Conservation (phyloP, 1,140 invertebrate genomes). For the Formica exsecta region DNA sequence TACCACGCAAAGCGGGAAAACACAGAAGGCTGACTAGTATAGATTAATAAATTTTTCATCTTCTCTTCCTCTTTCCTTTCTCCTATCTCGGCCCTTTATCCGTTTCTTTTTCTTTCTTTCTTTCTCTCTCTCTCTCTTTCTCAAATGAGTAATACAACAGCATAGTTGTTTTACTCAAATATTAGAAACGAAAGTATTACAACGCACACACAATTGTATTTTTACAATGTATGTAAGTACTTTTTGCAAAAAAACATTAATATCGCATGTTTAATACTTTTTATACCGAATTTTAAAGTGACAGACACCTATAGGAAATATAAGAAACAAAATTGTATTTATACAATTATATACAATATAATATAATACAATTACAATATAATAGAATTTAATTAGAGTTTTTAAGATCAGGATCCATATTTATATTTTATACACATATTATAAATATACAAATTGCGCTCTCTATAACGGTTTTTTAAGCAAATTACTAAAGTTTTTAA, state of each 20-base stretch:
- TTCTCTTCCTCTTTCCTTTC: conserved; percentile 65
- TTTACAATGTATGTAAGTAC: conserved; percentile 65
- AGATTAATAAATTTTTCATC: conserved; percentile 77
- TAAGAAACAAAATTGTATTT: conserved; percentile 11
- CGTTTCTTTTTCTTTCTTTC: neutral
- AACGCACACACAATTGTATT: conserved; percentile 28
- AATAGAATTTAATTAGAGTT: conserved; percentile 5
- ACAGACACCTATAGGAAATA: neutral
- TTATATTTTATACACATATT: conserved; percentile 18
- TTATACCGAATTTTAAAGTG: conserved; percentile 16
- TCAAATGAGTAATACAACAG: conserved; percentile 42
- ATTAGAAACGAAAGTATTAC: conserved; percentile 71
- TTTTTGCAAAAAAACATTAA: conserved; percentile 55
- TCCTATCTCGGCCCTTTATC: neutral
- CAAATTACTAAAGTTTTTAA: conserved; percentile 29
- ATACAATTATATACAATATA: neutral
- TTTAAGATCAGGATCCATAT: conserved; percentile 5
- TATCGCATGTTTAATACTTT: conserved; percentile 51
- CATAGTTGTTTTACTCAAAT: conserved; percentile 69
- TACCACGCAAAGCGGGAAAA: conserved; percentile 85
- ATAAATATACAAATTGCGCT: conserved; percentile 17
- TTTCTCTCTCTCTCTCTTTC: neutral
- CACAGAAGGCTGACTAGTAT: conserved; percentile 87
- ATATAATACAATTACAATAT: no score
- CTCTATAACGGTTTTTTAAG: conserved; percentile 5